phyloP scores from a whole-genome alignment of 2,113 vertebrate species.

The Dromiciops gliroides region DNA sequence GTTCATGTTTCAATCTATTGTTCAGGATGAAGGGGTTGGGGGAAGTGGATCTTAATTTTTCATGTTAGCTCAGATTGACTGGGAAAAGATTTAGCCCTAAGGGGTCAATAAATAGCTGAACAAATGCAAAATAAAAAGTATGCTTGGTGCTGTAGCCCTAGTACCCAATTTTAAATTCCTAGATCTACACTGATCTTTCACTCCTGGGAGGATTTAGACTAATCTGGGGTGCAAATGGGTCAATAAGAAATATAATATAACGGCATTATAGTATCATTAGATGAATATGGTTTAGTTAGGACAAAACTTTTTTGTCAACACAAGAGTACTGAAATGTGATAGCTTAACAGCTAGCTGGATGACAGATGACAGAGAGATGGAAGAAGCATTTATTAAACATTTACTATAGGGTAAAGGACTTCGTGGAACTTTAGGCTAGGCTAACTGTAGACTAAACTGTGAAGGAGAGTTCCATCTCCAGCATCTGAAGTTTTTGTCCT shows the following conservation, averaged over 20 bases:
- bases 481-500: not conserved
- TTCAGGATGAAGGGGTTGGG: constrained; percentile 40
- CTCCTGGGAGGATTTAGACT: constrained; percentile 22
- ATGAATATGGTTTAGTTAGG: constrained; percentile 27
- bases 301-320: constrained; percentile 2
- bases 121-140: constrained; percentile 38
- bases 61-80: constrained; percentile 9
- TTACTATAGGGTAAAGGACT: not conserved
- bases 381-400: not conserved
- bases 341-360: not conserved
- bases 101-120: constrained; percentile 40
- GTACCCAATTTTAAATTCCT: not conserved
- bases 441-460: not conserved
- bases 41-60: constrained; percentile 47
- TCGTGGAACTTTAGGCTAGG: not conserved
- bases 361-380: not conserved
- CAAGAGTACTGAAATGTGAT: not conserved
- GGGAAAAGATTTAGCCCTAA: constrained; percentile 53
- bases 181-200: not conserved
- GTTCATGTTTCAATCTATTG: constrained; percentile 61
- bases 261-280: not conserved
- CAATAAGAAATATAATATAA: constrained; percentile 16
- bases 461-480: not conserved
- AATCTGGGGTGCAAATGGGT: not conserved
- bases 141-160: not conserved